Evolutionary conservation across 92 coral and sea anemone genomes (phyloP).

Genomic region (Parazoanthus swiftii): DNA sequence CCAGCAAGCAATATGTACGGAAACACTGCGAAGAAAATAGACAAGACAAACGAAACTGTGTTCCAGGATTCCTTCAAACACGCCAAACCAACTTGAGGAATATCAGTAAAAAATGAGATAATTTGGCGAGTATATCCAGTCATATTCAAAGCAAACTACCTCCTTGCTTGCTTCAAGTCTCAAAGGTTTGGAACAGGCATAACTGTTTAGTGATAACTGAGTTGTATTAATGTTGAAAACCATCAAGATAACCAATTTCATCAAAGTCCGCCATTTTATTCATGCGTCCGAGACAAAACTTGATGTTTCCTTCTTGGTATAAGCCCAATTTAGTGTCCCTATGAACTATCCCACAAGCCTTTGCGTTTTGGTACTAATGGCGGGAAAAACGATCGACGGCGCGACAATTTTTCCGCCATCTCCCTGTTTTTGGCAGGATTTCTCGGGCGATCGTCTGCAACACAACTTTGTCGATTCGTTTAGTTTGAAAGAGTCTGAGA

Average conservation of each 20-base stretch:
- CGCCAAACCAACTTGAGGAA: neutral
- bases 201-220: neutral
- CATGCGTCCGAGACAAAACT: too few relatives aligned
- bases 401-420: too few relatives aligned
- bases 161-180: neutral
- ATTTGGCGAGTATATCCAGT: neutral
- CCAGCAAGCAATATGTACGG: slow-evolving; percentile 20
- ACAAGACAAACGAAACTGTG: neutral
- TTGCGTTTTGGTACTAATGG: too few relatives aligned
- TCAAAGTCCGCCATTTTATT: neutral
- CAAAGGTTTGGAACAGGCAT: neutral
- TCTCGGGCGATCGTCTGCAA: too few relatives aligned
- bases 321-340: too few relatives aligned
- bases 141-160: neutral
- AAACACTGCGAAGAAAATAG: neutral
- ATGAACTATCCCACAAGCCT: too few relatives aligned
- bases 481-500: too few relatives aligned
- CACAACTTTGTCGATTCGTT: too few relatives aligned
- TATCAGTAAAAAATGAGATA: neutral
- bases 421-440: too few relatives aligned
- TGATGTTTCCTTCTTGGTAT: too few relatives aligned
- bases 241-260: neutral
- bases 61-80: neutral
- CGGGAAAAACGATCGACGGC: too few relatives aligned
- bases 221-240: neutral